Conservation (phyloP, 1,140 invertebrate species). For the Spodoptera litura region DNA sequence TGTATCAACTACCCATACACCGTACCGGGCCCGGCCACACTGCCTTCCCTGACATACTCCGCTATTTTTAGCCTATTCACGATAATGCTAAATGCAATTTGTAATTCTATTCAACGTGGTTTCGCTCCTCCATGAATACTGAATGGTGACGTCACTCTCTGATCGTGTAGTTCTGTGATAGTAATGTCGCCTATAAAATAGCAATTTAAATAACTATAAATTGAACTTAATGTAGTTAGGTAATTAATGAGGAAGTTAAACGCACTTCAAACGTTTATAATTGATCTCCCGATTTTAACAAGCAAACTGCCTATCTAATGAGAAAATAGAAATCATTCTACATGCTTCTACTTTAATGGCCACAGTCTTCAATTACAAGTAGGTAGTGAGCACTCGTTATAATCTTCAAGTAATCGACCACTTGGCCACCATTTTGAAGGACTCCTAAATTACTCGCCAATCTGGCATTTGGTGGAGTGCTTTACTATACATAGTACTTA, state of each 20-base stretch:
- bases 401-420: slow-evolving; percentile 2
- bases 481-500: too few relatives aligned
- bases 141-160: slow-evolving; percentile 29
- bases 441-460: not conserved
- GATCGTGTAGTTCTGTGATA: slow-evolving; percentile 19
- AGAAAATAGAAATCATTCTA: not conserved
- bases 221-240: slow-evolving; percentile 20
- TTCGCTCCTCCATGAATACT: slow-evolving; percentile 29
- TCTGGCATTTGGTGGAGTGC: not conserved
- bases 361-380: not conserved
- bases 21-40: not conserved
- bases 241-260: slow-evolving; percentile 35
- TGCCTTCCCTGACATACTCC: slow-evolving; percentile 38
- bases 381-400: slow-evolving; percentile 9
- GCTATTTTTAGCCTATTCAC: slow-evolving; percentile 49
- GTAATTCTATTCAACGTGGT: slow-evolving; percentile 37
- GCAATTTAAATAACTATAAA: slow-evolving; percentile 40
- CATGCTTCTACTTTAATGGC: not conserved
- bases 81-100: slow-evolving; percentile 46
- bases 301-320: not conserved
- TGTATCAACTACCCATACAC: slow-evolving; percentile 63
- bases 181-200: slow-evolving; percentile 28
- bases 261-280: slow-evolving; percentile 21
- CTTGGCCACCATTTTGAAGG: not conserved
- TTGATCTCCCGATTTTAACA: not conserved